These are phyloP conservation scores for Stigmatopora nigra DNA, from an alignment of 2,113 vertebrate species.

Conservation along the genomic window DNA sequence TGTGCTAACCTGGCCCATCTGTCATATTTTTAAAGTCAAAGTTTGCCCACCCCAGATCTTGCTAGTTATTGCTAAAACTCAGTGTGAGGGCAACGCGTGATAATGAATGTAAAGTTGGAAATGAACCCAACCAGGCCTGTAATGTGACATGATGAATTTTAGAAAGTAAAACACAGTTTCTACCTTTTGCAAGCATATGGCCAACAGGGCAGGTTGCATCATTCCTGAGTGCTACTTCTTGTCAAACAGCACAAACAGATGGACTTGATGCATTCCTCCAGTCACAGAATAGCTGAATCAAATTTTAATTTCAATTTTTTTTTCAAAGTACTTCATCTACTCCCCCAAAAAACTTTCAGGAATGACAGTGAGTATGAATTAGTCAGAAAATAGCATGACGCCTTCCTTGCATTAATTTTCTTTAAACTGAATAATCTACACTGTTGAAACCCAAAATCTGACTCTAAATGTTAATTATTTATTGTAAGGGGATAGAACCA, in stretches of 20 bases:
- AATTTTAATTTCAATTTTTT: neutral
- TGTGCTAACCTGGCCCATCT: too few species aligned
- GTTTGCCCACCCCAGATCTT: too few species aligned
- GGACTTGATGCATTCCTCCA: neutral
- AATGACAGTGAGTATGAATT: neutral
- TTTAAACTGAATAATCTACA: too few species aligned
- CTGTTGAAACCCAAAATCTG: too few species aligned
- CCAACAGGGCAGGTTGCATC: neutral
- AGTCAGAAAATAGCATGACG: too few species aligned
- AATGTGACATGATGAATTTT: neutral
- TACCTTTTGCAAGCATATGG: neutral
- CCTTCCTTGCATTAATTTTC: too few species aligned
- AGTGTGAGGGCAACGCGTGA: neutral
- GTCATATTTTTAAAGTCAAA: too few species aligned
- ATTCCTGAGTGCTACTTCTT: neutral
- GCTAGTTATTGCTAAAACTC: neutral
- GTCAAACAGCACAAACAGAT: neutral
- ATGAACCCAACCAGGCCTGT: neutral
- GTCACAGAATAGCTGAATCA: neutral
- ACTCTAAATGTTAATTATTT: too few species aligned
- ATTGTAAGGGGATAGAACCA: too few species aligned
- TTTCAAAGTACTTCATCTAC: neutral
- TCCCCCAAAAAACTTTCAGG: neutral
- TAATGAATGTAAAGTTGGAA: neutral
- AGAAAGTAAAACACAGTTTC: neutral